phyloP scores from a whole-genome alignment of 2,113 vertebrate species.

The Grallaria varia region DNA sequence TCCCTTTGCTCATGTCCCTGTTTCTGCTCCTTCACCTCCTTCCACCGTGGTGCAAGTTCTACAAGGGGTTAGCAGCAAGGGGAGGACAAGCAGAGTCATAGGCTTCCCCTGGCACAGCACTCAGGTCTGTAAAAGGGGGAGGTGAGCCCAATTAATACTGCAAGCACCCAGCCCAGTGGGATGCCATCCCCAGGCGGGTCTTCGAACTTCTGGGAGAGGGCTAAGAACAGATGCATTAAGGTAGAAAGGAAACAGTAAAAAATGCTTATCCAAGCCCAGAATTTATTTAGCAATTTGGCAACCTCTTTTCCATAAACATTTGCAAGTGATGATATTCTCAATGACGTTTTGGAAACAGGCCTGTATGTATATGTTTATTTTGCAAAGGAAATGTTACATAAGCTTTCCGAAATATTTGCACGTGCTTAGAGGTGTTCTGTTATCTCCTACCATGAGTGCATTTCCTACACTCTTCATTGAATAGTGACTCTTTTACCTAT shows the following conservation, averaged over 20 bases:
- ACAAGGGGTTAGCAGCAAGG: accelerated
- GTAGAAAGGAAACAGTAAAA: background rate
- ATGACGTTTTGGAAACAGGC: slow-evolving; percentile 49
- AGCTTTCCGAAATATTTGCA: background rate
- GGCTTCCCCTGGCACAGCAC: accelerated
- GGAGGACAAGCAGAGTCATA: accelerated
- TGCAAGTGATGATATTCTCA: slow-evolving; percentile 10
- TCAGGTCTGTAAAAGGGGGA: accelerated
- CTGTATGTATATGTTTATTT: slow-evolving; percentile 48
- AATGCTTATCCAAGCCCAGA: background rate
- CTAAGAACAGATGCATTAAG: background rate
- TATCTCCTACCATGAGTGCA: background rate
- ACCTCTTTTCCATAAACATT: background rate
- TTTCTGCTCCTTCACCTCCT: background rate
- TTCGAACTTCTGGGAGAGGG: background rate
- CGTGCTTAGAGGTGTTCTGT: slow-evolving; percentile 49
- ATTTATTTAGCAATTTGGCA: slow-evolving; percentile 29
- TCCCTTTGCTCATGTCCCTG: background rate
- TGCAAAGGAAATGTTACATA: slow-evolving; percentile 49
- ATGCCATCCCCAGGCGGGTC: background rate
- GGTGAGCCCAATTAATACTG: background rate
- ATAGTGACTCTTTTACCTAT: slow-evolving; percentile 14
- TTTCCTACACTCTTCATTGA: slow-evolving; percentile 31
- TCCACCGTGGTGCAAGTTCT: background rate
- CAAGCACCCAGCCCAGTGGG: background rate